Base-by-base conservation (phyloP, 2,113 vertebrate genomes). In the Oriolus oriolus region DNA sequence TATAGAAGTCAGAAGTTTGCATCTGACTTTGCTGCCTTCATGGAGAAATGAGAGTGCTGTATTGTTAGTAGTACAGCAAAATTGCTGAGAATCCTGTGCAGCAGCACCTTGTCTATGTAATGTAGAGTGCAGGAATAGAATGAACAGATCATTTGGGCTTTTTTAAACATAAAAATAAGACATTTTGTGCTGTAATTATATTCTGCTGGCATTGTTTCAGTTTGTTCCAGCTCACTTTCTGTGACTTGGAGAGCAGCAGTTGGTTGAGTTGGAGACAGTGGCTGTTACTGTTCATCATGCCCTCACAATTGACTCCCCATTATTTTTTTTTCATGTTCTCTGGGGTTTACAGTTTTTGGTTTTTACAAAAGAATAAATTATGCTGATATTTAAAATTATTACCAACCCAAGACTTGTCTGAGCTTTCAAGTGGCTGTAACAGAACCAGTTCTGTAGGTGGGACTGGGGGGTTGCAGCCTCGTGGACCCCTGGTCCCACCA, bases 211-310 rank as follows among this genome's bases (percentile, higher is more conserved):
- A 21, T 30, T 57, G 45, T 73, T 90, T 73, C 39, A 9, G 68
- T 54, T 59, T 68, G 53, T 59, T 87, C 39, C 44, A 49, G 68
- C 47, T 84, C 19, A 10, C 65, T 31, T 47, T 47, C 52, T 49
- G 84, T 54, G 63, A 35, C 30, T 30, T 52, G 41, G 24, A 45
- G 53, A 7, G 49, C 8, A 9, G 3, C 19, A 35, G 35, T 20
- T 68, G 57, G 31, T 61, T 65, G 52, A 23, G 39, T n/a, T 63
- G 47, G 76, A 68, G 47, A 35, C 59, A 33, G 2, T 7, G 22
- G 77, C 76, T 41, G 22, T 44, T 79, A 4, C 2, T 89, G 35
- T 16, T 44, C 1, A 0, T 26, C 17, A 6, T 27, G 5, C 42
- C 71, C 59, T 84, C 4, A 1, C 42, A 19, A 22, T 26, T 3